A percentile compares a stretch with the other conserved stretches of the same genome.
Evolutionary conservation across 2,888 invertebrate genomes (phyloP).

Genomic region (Conops quadrifasciatus): DNA sequence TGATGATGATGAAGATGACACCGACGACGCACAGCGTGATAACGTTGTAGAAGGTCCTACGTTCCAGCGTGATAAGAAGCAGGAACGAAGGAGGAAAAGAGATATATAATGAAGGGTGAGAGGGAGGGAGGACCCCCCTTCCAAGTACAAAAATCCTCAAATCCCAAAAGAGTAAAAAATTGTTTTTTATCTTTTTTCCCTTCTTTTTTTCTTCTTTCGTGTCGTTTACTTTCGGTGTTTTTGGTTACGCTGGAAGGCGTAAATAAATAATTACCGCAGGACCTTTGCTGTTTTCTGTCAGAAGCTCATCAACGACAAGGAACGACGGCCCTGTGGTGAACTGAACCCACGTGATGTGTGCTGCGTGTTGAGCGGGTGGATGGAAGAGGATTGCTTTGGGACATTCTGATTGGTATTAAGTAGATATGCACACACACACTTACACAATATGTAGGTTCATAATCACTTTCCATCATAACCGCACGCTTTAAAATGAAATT

Average conservation of each 20-base stretch:
- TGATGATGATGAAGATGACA: slow-evolving; percentile 14
- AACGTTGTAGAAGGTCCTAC: too few species aligned
- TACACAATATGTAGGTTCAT: not conserved
- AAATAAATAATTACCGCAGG: slow-evolving; percentile 36
- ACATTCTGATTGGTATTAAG: not conserved
- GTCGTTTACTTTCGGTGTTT: slow-evolving; percentile 12
- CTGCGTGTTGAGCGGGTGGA: not conserved
- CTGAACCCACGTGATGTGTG: not conserved
- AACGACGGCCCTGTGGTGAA: not conserved
- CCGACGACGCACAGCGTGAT: not conserved
- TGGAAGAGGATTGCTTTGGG: not conserved
- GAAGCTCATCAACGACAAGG: slow-evolving; percentile 22
- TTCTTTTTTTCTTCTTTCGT: not conserved
- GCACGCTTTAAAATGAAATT: slow-evolving; percentile 1
- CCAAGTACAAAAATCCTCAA: not conserved
- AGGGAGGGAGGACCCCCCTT: not conserved
- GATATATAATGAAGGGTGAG: not conserved
- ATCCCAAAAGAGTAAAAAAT: not conserved
- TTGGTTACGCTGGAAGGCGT: slow-evolving; percentile 44
- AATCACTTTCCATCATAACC: slow-evolving; percentile 31
- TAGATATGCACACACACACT: not conserved
- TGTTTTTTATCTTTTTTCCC: not conserved
- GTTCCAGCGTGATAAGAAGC: not conserved
- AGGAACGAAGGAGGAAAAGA: not conserved
- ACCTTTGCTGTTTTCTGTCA: slow-evolving; percentile 33